Base-by-base conservation (phyloP, 2,797 vertebrate species). In the Clangula hyemalis region DNA sequence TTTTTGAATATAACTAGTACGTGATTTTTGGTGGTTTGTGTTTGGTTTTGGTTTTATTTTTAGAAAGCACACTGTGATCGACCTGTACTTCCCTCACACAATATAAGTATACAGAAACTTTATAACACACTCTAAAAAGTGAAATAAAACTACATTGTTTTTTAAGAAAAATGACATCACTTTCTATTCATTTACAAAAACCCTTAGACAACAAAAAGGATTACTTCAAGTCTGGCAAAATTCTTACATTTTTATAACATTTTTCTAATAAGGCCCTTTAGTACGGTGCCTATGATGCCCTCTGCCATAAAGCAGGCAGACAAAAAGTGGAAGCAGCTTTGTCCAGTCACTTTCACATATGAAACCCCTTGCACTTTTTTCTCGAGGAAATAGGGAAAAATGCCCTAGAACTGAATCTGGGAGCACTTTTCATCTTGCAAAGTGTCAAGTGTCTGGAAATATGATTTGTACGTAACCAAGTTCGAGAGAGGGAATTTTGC, bases 271-370 rank as follows among this genome's bases (percentile, higher is more conserved):
- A 58, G 30, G 24, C 45, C 61, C 75, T 85, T 83, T 27, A 78
- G 34, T 28, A 12, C 5, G 20, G 49, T 64, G 45, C 19, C 77
- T 57, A 8, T 0, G 0, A 11, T 30, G 22, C 12, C 68, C 56
- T 71, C 64, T 90, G 51, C 77, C 39, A 20, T 10, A 51, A 70
- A 87, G 77, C 39, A 92, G 39, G 53, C 74, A 71, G 77, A 65
- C 34, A 53, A 73, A 86, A 83, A 61, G 53, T 73, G 83, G 70
- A 38, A 84, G 27, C 54, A 85, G 76, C 54, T 78, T 53, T 47
- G 62, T 58, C 21, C 36, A 65, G 30, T 21, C 56, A 28, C 56
- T 41, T 57, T 81, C 51, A 76, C 11, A 11, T 20, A 65, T 12
- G 43, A 88, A 89, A 45, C 24, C 80, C 51, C 58, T 56, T 39